Base-by-base conservation (phyloP, 1,140 invertebrate genomes). In the Chionoecetes opilio region DNA sequence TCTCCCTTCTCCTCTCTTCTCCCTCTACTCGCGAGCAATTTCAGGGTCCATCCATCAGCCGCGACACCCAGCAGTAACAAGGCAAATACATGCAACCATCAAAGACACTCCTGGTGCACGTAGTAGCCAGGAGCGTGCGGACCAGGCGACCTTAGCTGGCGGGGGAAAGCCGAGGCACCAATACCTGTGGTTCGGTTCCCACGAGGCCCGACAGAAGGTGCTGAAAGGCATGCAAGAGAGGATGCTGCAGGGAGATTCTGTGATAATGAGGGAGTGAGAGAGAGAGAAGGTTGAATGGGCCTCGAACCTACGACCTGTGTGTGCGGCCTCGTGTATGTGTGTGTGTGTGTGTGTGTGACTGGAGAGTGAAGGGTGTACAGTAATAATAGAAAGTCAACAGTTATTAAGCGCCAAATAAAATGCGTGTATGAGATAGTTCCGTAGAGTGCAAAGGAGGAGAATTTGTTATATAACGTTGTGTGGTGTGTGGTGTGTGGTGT, bases 41-140 rank as follows among this genome's bases (percentile, higher is more conserved):
- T 75, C 63, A 75, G 63, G 63, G 63, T 75, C 21, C 63, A 75
- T 75, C 63, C 63, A 75, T 75, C 63, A 75, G n/a, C 63, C 21
- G 26, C 63, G 63, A 75, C 63, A 75, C 63, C 63, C 63, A 75
- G 63, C 63, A 75, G 63, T 75, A 75, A 75, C 63, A 75, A 75
- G 63, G 63, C 63, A 75, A 75, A 75, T n/a, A 75, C 63, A 75
- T 75, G 63, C 63, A 75, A n/a, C 63, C 63, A 75, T 1, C 63
- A n/a, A 17, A 75, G 21, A 21, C 63, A 75, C 63, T 26, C 63
- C 63, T 26, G n/a, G 21, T n/a, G 63, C 63, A 75, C 63, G 63
- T 75, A 75, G 63, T n/a, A 75, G 63, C 63, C 63, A 75, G 21
- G 21, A n/a, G 63, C 63, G 63, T 75, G 63, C 63, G n/a, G 63